These are phyloP conservation scores for Pollenia griseotomentosa DNA, from an alignment of 2,888 invertebrate genomes.

Conservation along the genomic window DNA sequence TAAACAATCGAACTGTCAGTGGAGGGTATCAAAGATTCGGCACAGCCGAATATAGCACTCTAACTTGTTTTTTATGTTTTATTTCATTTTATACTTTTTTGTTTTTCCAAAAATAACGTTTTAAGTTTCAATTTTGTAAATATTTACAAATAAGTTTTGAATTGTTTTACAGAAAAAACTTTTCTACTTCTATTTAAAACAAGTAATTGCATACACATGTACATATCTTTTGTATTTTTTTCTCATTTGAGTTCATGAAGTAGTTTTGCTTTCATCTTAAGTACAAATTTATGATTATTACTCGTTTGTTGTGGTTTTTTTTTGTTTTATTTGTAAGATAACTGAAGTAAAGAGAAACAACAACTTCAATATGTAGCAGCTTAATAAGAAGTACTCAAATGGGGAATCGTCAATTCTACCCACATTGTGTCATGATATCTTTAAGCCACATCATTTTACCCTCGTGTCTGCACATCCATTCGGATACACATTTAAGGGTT, in stretches of 20 bases:
- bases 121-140: slow-evolving; percentile 45
- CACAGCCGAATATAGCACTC: too few species aligned
- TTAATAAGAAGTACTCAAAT: slow-evolving; percentile 29
- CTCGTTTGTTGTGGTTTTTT: slow-evolving; percentile 1
- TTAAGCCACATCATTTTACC: slow-evolving; percentile 38
- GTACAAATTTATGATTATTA: slow-evolving; percentile 59
- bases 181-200: slow-evolving; percentile 11
- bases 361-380: slow-evolving; percentile 8
- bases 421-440: slow-evolving; percentile 61
- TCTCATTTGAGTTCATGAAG: slow-evolving; percentile 19
- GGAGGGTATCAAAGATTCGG: too few species aligned
- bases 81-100: slow-evolving; percentile 1
- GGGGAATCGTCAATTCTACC: slow-evolving; percentile 60
- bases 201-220: neutral
- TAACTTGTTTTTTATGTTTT: neutral
- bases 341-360: slow-evolving; percentile 5
- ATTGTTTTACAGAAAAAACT: neutral
- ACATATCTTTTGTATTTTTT: slow-evolving; percentile 8
- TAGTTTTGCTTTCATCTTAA: slow-evolving; percentile 37
- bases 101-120: slow-evolving; percentile 3
- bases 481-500: neutral
- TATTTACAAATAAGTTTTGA: slow-evolving; percentile 40
- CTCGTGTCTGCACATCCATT: neutral
- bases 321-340: slow-evolving; percentile 28
- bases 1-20: too few species aligned